Evolutionary conservation across 2,888 invertebrate genomes (phyloP).

Genomic region (Tholera decimalis): DNA sequence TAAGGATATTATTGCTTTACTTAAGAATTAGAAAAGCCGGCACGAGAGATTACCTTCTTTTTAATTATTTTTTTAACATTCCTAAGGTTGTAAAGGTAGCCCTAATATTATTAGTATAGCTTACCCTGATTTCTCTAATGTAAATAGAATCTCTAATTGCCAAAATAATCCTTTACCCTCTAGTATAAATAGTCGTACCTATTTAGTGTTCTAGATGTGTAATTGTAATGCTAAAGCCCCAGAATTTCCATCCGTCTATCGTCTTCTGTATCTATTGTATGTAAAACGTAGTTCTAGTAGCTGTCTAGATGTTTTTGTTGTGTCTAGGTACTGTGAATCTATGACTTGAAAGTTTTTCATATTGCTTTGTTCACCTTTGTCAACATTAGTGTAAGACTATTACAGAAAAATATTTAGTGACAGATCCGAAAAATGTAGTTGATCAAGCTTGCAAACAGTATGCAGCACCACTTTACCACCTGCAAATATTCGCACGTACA

Average conservation of each 20-base stretch:
- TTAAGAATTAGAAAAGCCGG: neutral
- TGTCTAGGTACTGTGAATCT: constrained; percentile 72
- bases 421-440: too few relatives aligned
- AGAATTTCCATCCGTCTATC: constrained; percentile 92
- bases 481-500: too few relatives aligned
- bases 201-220: constrained; percentile 77
- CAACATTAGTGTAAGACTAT: too few relatives aligned
- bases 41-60: neutral
- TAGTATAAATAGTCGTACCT: constrained; percentile 65
- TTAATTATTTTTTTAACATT: neutral
- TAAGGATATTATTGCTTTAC: neutral
- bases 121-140: constrained; percentile 59
- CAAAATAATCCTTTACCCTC: constrained; percentile 72
- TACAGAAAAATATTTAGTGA: too few relatives aligned
- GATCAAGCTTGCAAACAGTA: too few relatives aligned
- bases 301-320: constrained; percentile 80
- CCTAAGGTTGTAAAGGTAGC: constrained; percentile 42
- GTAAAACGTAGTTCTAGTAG: constrained; percentile 86
- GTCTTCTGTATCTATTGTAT: constrained; percentile 89
- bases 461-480: too few relatives aligned
- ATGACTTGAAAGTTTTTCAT: constrained; percentile 32
- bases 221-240: constrained; percentile 90
- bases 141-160: constrained; percentile 74
- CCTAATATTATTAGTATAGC: constrained; percentile 52
- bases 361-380: neutral